Base-by-base conservation (phyloP, 2,888 invertebrate species). In the Ennomos erosarius region DNA sequence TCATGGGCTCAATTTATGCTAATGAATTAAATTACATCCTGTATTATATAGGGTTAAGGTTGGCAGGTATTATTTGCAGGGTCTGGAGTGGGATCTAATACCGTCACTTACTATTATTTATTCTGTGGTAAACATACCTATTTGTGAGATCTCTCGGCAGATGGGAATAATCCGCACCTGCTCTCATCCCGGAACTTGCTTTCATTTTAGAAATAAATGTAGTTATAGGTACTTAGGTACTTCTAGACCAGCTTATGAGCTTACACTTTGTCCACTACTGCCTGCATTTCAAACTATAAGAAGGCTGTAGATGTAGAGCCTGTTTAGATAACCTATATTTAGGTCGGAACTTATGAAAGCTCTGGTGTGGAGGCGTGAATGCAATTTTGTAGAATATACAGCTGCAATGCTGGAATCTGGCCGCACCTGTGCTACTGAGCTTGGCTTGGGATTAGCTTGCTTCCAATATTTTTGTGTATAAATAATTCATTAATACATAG, bases 121-220 rank as follows among this genome's bases (percentile, higher is more conserved):
- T 26, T 26, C 26, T 6, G 26, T 5, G 26, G 26, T 26, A 26
- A 26, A 26, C 6, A 6, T 51, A 42, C 57, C 40, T 34, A 51
- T 51, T 43, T 51, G 47, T 57, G 10, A 46, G 37, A 42, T 47
- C 47, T 51, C 40, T 5, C 45, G 49, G 37, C 51, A 51, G 57
- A 47, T 47, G 51, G 46, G 46, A 51, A 52, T 52, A 46, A 26
- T 34, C 16, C 36, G 47, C 57, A 51, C 57, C 57, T 57, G 57
- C 46, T 40, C 42, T 26, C 40, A 36, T 43, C 33, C 36, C 48
- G 16, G 36, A 43, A 48, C 44, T 38, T 55, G 34, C 37, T 49
- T 49, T 34, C n/a, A 42, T 37, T 34, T 55, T 43, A n/a, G n/a
- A n/a, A n/a, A 9, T 26, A 4, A 38, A 12, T 53, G 45, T 39